Conservation (phyloP, 2,888 invertebrate genomes). For the Clusia tigrina region DNA sequence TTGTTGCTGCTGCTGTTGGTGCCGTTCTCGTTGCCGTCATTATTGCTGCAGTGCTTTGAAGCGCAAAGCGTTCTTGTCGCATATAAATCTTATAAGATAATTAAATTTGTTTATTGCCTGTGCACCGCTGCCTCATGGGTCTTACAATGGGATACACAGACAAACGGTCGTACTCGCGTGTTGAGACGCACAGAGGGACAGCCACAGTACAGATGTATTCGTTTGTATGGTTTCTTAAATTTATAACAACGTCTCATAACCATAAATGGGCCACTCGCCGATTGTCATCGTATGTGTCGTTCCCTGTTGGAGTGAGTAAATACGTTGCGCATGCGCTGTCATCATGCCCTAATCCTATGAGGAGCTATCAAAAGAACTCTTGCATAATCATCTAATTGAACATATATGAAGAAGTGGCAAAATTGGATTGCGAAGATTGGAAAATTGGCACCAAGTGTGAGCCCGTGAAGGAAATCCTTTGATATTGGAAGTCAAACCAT, state of each 20-base stretch:
- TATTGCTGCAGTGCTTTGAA: constrained; percentile 5
- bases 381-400: too few species aligned
- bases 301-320: not conserved
- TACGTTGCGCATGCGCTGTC: not conserved
- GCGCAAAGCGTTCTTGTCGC: constrained; percentile 21
- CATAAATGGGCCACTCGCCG: not conserved
- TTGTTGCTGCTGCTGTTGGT: not conserved
- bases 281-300: not conserved
- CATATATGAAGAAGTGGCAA: too few species aligned
- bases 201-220: too few species aligned
- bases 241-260: constrained; percentile 10
- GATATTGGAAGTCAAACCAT: too few species aligned
- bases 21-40: not conserved
- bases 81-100: constrained; percentile 12
- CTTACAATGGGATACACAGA: not conserved
- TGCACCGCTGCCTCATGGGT: not conserved
- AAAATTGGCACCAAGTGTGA: too few species aligned
- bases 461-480: too few species aligned
- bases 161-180: not conserved
- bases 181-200: not conserved
- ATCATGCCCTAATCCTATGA: too few species aligned
- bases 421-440: too few species aligned
- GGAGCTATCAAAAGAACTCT: too few species aligned
- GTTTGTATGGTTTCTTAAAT: too few species aligned
- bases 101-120: constrained; percentile 14